phyloP scores from a whole-genome alignment of 2,888 invertebrate genomes.

The Pterostichus madidus region DNA sequence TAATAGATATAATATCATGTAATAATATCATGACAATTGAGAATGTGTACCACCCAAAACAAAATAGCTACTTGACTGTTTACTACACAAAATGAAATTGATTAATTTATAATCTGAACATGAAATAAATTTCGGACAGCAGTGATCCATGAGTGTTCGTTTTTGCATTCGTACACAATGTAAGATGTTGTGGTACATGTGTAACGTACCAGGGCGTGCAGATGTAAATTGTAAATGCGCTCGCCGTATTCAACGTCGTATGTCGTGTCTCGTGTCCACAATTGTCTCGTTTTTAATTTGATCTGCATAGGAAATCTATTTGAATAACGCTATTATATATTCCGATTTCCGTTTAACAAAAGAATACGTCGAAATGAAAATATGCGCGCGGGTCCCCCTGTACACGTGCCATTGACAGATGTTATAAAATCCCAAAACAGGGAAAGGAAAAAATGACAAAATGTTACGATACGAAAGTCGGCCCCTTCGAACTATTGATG shows the following conservation, averaged over 20 bases:
- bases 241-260: not conserved
- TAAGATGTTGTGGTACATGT: not conserved
- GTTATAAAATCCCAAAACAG: constrained; percentile 24
- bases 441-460: constrained; percentile 17
- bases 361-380: constrained; percentile 32
- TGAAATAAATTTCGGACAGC: too few relatives aligned
- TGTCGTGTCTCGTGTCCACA: constrained; percentile 4
- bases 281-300: constrained; percentile 26
- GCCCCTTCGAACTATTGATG: not conserved
- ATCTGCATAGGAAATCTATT: constrained; percentile 43
- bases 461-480: not conserved
- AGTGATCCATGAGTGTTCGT: too few relatives aligned
- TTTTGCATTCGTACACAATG: constrained; percentile 29
- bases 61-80: too few relatives aligned
- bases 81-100: too few relatives aligned
- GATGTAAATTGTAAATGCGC: not conserved
- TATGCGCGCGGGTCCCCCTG: constrained; percentile 12
- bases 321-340: constrained; percentile 43
- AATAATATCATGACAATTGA: not conserved
- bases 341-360: constrained; percentile 64
- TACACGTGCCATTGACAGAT: constrained; percentile 40
- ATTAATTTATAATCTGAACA: too few relatives aligned
- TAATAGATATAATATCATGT: not conserved
- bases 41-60: not conserved
- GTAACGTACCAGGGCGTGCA: not conserved